phyloP scores from a whole-genome alignment of 2,113 vertebrate genomes.

The Erythrocebus patas region DNA sequence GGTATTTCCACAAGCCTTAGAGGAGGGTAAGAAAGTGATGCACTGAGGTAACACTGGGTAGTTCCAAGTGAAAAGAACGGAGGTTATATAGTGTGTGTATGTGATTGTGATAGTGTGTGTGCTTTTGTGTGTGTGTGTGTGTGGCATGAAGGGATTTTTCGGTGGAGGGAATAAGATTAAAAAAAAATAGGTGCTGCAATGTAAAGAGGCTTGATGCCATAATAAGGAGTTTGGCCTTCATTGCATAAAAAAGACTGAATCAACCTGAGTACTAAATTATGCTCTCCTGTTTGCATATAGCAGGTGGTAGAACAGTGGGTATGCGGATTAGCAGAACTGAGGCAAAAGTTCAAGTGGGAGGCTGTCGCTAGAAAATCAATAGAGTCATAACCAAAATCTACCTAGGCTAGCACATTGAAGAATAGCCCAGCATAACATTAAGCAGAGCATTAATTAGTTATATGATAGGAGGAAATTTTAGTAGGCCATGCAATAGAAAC shows the following conservation, averaged over 20 bases:
- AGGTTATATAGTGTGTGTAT: background rate
- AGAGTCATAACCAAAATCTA: background rate
- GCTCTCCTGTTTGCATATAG: background rate
- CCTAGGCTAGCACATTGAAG: background rate
- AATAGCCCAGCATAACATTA: background rate
- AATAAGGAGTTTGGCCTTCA: background rate
- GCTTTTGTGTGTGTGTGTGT: background rate
- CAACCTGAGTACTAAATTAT: background rate
- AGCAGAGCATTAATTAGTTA: background rate
- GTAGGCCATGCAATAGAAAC: background rate
- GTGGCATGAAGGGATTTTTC: background rate
- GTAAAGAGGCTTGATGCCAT: background rate
- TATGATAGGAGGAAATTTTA: background rate
- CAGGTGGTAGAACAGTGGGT: background rate
- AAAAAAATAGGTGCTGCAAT: background rate
- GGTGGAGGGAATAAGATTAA: background rate
- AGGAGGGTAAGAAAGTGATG: background rate
- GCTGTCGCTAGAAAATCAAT: background rate
- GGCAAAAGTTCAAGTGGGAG: background rate
- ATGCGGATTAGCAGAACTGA: background rate
- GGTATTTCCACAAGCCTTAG: background rate
- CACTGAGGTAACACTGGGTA: background rate
- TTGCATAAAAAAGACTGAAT: background rate
- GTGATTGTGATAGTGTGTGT: background rate
- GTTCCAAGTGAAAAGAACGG: background rate